Evolutionary conservation across 2,888 invertebrate genomes (phyloP).

Genomic region (Schrankia costaestrigalis): DNA sequence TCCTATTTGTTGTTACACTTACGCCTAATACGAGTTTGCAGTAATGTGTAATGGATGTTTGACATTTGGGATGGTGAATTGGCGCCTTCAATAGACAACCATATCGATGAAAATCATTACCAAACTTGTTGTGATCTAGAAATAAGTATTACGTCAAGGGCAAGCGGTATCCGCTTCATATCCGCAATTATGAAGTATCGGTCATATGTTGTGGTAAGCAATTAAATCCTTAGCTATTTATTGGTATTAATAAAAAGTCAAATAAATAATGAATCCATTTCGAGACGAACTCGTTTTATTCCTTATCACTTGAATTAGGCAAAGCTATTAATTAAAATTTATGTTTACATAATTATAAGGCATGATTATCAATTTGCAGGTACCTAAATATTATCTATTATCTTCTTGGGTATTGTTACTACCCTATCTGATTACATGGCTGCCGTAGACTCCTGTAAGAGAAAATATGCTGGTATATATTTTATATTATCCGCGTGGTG

Average conservation of each 20-base stretch:
- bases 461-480: too few relatives aligned
- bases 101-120: slow-evolving; percentile 33
- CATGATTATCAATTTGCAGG: too few relatives aligned
- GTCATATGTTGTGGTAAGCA: too few relatives aligned
- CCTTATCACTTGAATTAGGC: neutral
- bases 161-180: slow-evolving; percentile 34
- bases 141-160: slow-evolving; percentile 41
- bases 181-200: slow-evolving; percentile 37
- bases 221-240: slow-evolving; percentile 9
- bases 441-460: too few relatives aligned
- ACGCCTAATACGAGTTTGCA: slow-evolving; percentile 20
- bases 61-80: slow-evolving; percentile 43
- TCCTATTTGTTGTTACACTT: slow-evolving; percentile 19
- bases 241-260: slow-evolving; percentile 8
- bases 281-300: neutral
- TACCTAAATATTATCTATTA: too few relatives aligned
- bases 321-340: neutral
- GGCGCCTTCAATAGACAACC: slow-evolving; percentile 16
- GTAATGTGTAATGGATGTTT: slow-evolving; percentile 34
- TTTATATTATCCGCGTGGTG: too few relatives aligned
- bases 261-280: slow-evolving; percentile 5
- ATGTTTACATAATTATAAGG: too few relatives aligned
- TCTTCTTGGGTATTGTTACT: too few relatives aligned
- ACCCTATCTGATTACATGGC: too few relatives aligned
- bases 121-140: slow-evolving; percentile 36